Conservation (phyloP, 2,113 vertebrate species). For the Oncorhynchus gorbuscha region DNA sequence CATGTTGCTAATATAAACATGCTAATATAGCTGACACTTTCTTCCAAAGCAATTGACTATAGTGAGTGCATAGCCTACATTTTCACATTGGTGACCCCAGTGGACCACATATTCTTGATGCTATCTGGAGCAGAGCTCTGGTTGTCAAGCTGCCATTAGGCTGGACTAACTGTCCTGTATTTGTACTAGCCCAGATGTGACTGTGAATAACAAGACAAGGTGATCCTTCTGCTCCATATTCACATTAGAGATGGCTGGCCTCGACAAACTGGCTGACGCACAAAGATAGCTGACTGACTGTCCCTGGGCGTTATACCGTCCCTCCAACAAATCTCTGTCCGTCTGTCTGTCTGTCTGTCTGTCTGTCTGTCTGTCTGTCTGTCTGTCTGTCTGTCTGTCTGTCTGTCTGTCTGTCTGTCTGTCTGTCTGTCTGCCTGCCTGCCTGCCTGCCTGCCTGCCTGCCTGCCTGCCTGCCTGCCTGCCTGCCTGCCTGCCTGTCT, state of each 20-base stretch:
- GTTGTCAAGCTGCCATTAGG: constrained; percentile 28
- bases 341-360: constrained; percentile 10
- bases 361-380: constrained; percentile 15
- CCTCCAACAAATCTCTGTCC: background rate
- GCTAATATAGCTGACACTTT: too few species aligned
- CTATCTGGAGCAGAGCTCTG: constrained; percentile 54
- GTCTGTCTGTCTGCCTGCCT: too few species aligned
- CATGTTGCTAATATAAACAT: too few species aligned
- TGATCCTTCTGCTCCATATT: constrained; percentile 29
- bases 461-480: too few species aligned
- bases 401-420: too few species aligned
- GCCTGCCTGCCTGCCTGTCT: too few species aligned
- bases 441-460: too few species aligned
- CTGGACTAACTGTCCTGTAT: background rate
- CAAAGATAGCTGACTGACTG: background rate
- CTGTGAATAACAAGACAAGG: constrained; percentile 26
- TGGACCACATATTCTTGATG: background rate
- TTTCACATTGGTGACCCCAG: too few species aligned
- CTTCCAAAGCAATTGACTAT: too few species aligned
- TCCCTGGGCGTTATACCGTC: background rate
- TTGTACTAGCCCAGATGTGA: constrained; percentile 22
- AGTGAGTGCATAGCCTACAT: too few species aligned
- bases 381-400: background rate
- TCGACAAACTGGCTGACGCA: background rate
- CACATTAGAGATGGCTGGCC: constrained; percentile 18